These are phyloP conservation scores for Branchinecta lynchi DNA, from an alignment of 1,140 invertebrate genomes.

Conservation along the genomic window DNA sequence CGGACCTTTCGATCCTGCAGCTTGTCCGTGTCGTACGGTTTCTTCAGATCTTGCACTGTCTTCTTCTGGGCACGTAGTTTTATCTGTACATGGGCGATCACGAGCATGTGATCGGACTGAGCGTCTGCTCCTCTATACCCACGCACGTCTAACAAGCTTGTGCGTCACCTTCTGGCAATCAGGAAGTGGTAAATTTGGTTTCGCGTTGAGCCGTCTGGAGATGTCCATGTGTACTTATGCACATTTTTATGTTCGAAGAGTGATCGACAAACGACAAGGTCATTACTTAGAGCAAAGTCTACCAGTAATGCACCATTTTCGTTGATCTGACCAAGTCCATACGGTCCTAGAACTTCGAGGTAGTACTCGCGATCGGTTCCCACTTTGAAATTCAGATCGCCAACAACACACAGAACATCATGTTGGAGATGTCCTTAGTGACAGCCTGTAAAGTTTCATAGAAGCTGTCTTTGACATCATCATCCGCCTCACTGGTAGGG, in stretches of 20 bases:
- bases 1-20: no score
- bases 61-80: no score
- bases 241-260: not conserved
- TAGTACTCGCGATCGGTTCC: conserved; percentile 8
- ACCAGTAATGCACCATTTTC: conserved; percentile 6
- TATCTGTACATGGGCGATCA: no score
- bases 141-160: conserved; percentile 3
- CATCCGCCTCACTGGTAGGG: conserved; percentile 8
- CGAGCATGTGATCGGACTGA: no score
- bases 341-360: conserved; percentile 8
- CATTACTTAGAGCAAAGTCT: conserved; percentile 6
- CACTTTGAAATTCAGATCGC: conserved; percentile 6
- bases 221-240: conserved; percentile 9
- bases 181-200: conserved; percentile 6
- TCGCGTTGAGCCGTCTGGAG: not conserved
- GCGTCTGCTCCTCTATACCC: conserved; percentile 8
- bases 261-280: not conserved
- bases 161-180: conserved; percentile 8
- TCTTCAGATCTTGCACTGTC: no score
- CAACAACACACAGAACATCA: conserved; percentile 9
- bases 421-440: conserved; percentile 1
- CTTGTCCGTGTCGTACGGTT: no score
- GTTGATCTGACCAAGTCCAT: conserved; percentile 5
- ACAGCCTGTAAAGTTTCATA: conserved; percentile 9
- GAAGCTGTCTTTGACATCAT: conserved; percentile 9